Evolutionary conservation across 1,140 invertebrate genomes (phyloP), one percentile per base, ranked within the genome.

Genomic region (Leptonema lineaticorne): DNA sequence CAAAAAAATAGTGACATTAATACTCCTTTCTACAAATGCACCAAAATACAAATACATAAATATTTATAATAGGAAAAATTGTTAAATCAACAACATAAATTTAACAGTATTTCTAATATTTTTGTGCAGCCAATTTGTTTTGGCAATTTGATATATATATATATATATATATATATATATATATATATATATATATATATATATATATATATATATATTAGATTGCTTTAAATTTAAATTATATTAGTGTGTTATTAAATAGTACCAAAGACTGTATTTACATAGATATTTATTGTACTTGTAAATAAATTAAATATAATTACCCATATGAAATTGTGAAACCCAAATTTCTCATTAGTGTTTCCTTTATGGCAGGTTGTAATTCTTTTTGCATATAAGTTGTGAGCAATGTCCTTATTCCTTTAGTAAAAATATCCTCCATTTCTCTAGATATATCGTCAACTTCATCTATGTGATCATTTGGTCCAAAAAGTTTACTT

Each of bases 361-460:
- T 92, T 74, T 93, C 91, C 77, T 91, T 92, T 37, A 93, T 90
- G 24, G 90, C 90, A 14, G 90, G 89, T 76, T 93, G 89, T 22
- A 93, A 77, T 74, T 92, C 88, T 73, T 87, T 88, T 75, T 93
- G 90, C 85, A 93, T 91, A 73, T 92, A 92, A 27, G 87, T 89
- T 0, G 90, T 92, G 24, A 93, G 75, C n/a, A 92, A 82, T 5
- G 90, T 88, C 63, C 90, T 85, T 22, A 92, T 90, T 11, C 90
- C 89, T 76, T 88, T 87, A 0, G 92, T 83, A 74, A 92, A 93
- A 30, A 92, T 87, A 70, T 92, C 90, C 76, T 93, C 91, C 87
- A 93, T 90, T 78, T 93, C 91, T 60, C 85, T 83, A 0, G 89
- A 87, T 56, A 91, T 83, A 67, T 90, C 88, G 63, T 86, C 84